phyloP scores from a whole-genome alignment of 2,888 invertebrate species.

The Pantelozetes paolii region DNA sequence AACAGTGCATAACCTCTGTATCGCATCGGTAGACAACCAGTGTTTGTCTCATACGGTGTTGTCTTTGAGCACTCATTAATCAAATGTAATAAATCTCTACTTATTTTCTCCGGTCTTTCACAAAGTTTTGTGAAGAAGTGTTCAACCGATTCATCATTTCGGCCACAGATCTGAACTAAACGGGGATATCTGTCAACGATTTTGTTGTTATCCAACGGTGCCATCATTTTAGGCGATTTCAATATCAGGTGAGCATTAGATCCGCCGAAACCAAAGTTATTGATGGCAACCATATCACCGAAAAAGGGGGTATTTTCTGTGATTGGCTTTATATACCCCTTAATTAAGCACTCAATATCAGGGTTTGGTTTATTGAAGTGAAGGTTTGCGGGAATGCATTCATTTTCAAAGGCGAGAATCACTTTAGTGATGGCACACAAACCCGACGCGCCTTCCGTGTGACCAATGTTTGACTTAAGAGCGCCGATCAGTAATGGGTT shows the following conservation, averaged over 20 bases:
- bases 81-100: constrained; percentile 20
- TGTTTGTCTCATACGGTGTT: constrained; percentile 1
- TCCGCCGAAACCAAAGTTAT: constrained; percentile 60
- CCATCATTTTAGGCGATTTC: neutral
- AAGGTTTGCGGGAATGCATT: constrained; percentile 56
- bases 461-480: constrained; percentile 59
- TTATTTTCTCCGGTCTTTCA: constrained; percentile 21
- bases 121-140: constrained; percentile 50
- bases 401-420: constrained; percentile 55
- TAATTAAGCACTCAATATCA: constrained; percentile 55
- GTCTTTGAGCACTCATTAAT: constrained; percentile 31
- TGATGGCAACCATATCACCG: constrained; percentile 56
- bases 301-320: constrained; percentile 52
- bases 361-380: constrained; percentile 56
- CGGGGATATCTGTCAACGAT: constrained; percentile 17
- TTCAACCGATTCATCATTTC: constrained; percentile 37
- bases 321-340: constrained; percentile 57
- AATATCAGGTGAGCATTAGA: constrained; percentile 52
- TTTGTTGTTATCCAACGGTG: neutral
- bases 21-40: constrained; percentile 5
- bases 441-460: constrained; percentile 58
- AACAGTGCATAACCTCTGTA: constrained; percentile 23
- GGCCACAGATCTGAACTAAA: constrained; percentile 37
- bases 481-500: constrained; percentile 56
- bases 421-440: constrained; percentile 55